These are phyloP conservation scores for Sebastes wilsoni DNA, from an alignment of 2,797 vertebrate genomes.

Conservation along the genomic window DNA sequence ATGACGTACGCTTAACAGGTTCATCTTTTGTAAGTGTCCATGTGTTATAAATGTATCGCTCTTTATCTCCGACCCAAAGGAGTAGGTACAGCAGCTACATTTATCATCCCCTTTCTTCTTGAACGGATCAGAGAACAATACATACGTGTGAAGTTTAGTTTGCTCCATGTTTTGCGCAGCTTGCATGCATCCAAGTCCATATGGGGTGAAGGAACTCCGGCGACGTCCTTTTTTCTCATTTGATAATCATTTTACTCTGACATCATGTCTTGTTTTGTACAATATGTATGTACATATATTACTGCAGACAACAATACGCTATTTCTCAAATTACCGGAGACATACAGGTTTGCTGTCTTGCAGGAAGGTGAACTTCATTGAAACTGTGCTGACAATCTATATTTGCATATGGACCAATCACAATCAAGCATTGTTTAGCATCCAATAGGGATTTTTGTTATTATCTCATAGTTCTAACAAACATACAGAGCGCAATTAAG, in stretches of 20 bases:
- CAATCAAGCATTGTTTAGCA: background rate
- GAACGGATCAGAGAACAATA: background rate
- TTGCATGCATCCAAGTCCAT: background rate
- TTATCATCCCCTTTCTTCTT: background rate
- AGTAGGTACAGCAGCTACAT: too few species aligned
- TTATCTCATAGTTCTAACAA: background rate
- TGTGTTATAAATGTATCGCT: too few species aligned
- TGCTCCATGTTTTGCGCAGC: background rate
- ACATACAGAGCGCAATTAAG: background rate
- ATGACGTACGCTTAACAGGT: background rate
- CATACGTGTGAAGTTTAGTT: background rate
- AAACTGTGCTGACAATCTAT: background rate
- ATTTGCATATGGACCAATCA: background rate
- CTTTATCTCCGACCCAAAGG: too few species aligned
- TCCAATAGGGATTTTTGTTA: background rate
- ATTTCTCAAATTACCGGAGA: too few species aligned
- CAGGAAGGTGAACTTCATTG: background rate
- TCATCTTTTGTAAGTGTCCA: background rate
- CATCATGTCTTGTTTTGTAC: background rate
- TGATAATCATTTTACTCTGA: background rate
- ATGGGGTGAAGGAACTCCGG: background rate
- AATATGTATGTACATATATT: background rate
- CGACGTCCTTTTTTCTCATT: background rate
- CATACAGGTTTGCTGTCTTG: background rate
- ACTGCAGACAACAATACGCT: too few species aligned